phyloP scores from a whole-genome alignment of 2,113 vertebrate genomes.

The Onychostruthus taczanowskii region DNA sequence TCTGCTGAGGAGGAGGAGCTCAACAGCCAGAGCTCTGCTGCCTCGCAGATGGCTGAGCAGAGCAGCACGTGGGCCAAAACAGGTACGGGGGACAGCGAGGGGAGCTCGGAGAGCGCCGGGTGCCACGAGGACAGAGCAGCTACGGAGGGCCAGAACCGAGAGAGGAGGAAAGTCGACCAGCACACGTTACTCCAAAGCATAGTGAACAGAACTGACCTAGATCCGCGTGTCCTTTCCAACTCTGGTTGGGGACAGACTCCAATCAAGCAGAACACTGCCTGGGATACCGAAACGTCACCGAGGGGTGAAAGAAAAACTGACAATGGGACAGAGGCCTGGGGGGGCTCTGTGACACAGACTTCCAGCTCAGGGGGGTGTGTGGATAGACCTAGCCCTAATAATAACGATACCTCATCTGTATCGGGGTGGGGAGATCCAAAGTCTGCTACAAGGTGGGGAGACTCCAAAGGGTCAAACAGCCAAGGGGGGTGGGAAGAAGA shows the following conservation, averaged over 20 bases:
- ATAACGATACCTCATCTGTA: slow-evolving; percentile 77
- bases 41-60: slow-evolving; percentile 70
- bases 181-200: slow-evolving; percentile 77
- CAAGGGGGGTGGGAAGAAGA: slow-evolving; percentile 82
- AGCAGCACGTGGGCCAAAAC: slow-evolving; percentile 80
- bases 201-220: slow-evolving; percentile 82
- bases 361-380: slow-evolving; percentile 86
- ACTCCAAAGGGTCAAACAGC: slow-evolving; percentile 84
- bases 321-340: slow-evolving; percentile 88
- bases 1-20: slow-evolving; percentile 89
- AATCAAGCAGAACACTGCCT: slow-evolving; percentile 93
- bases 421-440: slow-evolving; percentile 83
- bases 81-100: slow-evolving; percentile 81
- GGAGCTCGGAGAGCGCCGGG: slow-evolving; percentile 84
- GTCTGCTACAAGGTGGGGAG: slow-evolving; percentile 83
- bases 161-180: slow-evolving; percentile 79
- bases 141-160: slow-evolving; percentile 73
- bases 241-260: slow-evolving; percentile 98
- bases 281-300: slow-evolving; percentile 84
- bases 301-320: slow-evolving; percentile 84
- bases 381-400: slow-evolving; percentile 76
- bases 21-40: slow-evolving; percentile 58
- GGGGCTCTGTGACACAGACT: slow-evolving; percentile 81
- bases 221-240: slow-evolving; percentile 96
- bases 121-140: slow-evolving; percentile 79